Evolutionary conservation across 1,140 invertebrate genomes (phyloP).

Genomic region (Ephestia elutella): DNA sequence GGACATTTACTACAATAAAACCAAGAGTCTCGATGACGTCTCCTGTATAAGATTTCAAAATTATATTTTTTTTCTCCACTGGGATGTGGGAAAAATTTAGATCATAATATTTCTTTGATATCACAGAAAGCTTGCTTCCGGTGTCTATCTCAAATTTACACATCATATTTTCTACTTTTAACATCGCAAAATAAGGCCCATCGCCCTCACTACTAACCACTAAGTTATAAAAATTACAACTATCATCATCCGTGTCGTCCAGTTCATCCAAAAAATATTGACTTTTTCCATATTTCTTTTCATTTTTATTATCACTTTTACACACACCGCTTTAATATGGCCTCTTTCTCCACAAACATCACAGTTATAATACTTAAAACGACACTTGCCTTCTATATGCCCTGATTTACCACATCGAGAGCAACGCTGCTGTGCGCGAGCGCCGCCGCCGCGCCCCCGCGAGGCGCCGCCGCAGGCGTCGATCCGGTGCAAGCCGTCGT

Average conservation of each 20-base stretch:
- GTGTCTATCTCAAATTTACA: slow-evolving; percentile 15
- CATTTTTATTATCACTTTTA: neutral
- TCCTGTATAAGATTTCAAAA: slow-evolving; percentile 22
- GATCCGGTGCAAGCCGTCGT: neutral
- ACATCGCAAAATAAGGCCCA: slow-evolving; percentile 6
- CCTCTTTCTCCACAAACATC: slow-evolving; percentile 2
- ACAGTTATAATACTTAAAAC: slow-evolving; percentile 3
- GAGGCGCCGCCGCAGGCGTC: neutral
- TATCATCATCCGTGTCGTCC: neutral
- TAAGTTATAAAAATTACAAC: slow-evolving; percentile 8
- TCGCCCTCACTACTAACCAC: slow-evolving; percentile 7
- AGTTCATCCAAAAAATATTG: slow-evolving; percentile 7
- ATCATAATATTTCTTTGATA: slow-evolving; percentile 12
- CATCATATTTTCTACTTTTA: slow-evolving; percentile 9
- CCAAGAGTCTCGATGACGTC: slow-evolving; percentile 21
- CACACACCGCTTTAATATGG: neutral
- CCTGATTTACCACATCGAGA: neutral
- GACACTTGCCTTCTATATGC: neutral
- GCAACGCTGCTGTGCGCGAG: neutral
- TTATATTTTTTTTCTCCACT: slow-evolving; percentile 9
- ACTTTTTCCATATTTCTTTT: neutral
- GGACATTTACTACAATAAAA: slow-evolving; percentile 19
- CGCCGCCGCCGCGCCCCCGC: neutral
- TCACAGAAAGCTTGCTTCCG: slow-evolving; percentile 13
- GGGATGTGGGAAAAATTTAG: slow-evolving; percentile 4